Percentiles rank a stretch among this genome's conserved stretches.
phyloP scores from a whole-genome alignment of 2,113 vertebrate genomes.

The Trematocara unimaculatum region DNA sequence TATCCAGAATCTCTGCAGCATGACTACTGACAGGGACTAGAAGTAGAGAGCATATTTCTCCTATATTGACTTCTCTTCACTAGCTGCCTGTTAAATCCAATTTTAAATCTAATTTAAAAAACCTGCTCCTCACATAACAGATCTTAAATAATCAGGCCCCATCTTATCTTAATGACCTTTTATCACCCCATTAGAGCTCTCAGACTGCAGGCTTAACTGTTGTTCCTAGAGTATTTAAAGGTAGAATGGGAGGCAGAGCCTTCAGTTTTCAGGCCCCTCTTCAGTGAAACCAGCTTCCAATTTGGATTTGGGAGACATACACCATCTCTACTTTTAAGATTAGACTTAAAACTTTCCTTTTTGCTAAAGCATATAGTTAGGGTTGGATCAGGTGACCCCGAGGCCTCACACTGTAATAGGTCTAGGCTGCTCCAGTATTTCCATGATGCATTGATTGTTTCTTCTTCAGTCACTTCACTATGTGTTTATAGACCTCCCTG shows the following conservation, averaged over 20 bases:
- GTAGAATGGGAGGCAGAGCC: background rate
- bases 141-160: background rate
- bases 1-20: background rate
- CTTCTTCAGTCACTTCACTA: background rate
- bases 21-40: background rate
- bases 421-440: background rate
- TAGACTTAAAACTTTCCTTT: background rate
- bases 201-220: background rate
- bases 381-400: background rate
- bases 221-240: background rate
- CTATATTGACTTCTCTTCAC: background rate
- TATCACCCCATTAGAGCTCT: background rate
- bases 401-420: background rate
- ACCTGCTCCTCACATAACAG: background rate
- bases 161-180: background rate
- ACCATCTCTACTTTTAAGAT: background rate
- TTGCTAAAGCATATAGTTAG: background rate
- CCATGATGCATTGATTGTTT: background rate
- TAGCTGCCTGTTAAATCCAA: background rate
- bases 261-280: background rate
- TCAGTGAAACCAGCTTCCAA: background rate
- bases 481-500: background rate
- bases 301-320: background rate
- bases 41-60: background rate
- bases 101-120: background rate